Evolutionary conservation across 1,140 invertebrate genomes (phyloP).

Genomic region (Hycleus cichorii): DNA sequence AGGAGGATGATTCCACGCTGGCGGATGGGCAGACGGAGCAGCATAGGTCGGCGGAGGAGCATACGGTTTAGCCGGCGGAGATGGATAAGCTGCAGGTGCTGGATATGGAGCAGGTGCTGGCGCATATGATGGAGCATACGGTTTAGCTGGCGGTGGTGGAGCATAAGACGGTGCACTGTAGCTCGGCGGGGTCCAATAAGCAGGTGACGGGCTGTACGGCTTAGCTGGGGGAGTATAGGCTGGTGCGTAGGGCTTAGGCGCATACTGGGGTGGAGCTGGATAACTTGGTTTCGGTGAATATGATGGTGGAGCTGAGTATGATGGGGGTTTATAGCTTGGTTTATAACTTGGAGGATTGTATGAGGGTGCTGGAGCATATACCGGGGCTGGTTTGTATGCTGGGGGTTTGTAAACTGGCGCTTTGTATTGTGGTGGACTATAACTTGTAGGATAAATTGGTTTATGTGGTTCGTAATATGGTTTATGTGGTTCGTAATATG

Average conservation of each 20-base stretch:
- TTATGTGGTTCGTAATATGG: slow-evolving; percentile 6
- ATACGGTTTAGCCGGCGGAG: slow-evolving; percentile 9
- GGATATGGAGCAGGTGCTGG: slow-evolving; percentile 12
- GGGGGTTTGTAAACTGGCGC: slow-evolving; percentile 17
- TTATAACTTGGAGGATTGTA: neutral
- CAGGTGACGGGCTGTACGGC: slow-evolving; percentile 9
- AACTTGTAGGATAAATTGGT: slow-evolving; percentile 9
- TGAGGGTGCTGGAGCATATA: slow-evolving; percentile 1
- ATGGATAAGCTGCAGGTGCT: neutral
- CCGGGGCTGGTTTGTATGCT: neutral
- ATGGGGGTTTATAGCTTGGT: slow-evolving; percentile 1
- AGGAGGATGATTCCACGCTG: neutral
- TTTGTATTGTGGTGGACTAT: slow-evolving; percentile 6
- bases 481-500: slow-evolving; percentile 14
- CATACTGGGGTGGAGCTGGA: slow-evolving; percentile 1
- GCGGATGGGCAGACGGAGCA: slow-evolving; percentile 13
- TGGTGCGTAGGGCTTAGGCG: slow-evolving; percentile 8
- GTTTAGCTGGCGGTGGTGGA: slow-evolving; percentile 8
- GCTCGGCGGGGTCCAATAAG: slow-evolving; percentile 10
- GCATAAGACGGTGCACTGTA: slow-evolving; percentile 13
- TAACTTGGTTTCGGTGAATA: neutral
- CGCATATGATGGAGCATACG: slow-evolving; percentile 3
- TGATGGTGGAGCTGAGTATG: slow-evolving; percentile 3
- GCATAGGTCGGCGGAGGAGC: slow-evolving; percentile 9
- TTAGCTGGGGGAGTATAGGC: slow-evolving; percentile 11